Percentiles rank a stretch among this genome's conserved stretches.
Evolutionary conservation across 2,888 invertebrate genomes (phyloP).

Genomic region (Papilio demoleus): DNA sequence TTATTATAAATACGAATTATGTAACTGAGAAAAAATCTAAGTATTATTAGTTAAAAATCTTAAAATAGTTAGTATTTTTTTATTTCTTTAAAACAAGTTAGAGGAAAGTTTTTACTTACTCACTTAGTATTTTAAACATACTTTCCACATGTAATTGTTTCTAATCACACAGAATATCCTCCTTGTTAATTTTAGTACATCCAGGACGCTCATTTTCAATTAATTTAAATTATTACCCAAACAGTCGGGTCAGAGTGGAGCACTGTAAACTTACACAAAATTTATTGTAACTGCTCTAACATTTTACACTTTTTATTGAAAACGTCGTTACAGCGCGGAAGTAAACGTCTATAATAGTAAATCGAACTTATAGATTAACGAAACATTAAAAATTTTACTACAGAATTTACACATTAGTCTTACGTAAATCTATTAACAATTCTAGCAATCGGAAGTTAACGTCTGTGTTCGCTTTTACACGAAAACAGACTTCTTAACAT

Average conservation of each 20-base stretch:
- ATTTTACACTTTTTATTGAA: conserved; percentile 39
- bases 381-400: not conserved
- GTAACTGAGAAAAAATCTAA: not conserved
- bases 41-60: not conserved
- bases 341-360: conserved; percentile 19
- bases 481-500: not conserved
- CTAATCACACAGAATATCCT: too few relatives aligned
- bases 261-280: conserved; percentile 23
- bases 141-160: too few relatives aligned
- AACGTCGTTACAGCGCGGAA: conserved; percentile 22
- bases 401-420: not conserved
- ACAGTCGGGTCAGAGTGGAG: conserved; percentile 20
- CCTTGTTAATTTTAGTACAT: not conserved
- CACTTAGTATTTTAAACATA: not conserved
- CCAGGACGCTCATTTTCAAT: conserved; percentile 23
- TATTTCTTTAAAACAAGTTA: not conserved
- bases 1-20: not conserved
- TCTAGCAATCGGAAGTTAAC: not conserved
- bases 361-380: conserved; percentile 7
- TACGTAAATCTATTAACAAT: not conserved
- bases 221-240: conserved; percentile 33
- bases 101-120: not conserved
- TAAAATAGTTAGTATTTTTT: too few relatives aligned
- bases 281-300: conserved; percentile 35
- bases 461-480: not conserved